A percentile compares a stretch with the other conserved stretches of the same genome.
phyloP scores from a whole-genome alignment of 2,113 vertebrate genomes.

The Mus pahari region DNA sequence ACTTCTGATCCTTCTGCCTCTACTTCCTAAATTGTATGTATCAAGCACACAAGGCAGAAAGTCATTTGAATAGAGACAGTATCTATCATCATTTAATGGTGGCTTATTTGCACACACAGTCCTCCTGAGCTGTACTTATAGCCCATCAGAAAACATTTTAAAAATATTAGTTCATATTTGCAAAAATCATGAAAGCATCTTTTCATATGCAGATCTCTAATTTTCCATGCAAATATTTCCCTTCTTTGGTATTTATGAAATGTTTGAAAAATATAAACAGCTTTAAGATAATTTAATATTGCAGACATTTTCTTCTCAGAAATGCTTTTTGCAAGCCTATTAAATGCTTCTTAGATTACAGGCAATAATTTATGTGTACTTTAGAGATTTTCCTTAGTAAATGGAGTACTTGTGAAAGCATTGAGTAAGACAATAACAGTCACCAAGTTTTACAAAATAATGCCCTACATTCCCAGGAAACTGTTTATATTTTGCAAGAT shows the following conservation, averaged over 20 bases:
- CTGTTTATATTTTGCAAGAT: constrained; percentile 12
- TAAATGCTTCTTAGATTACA: constrained; percentile 41
- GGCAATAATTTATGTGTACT: constrained; percentile 47
- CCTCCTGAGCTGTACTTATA: constrained; percentile 1
- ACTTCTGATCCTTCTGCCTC: background rate
- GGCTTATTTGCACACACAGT: constrained; percentile 39
- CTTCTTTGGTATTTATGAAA: constrained; percentile 45
- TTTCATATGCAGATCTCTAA: constrained; percentile 23
- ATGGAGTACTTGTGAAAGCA: constrained; percentile 25
- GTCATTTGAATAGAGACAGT: constrained; percentile 26
- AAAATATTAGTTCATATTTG: constrained; percentile 66
- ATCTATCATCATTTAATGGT: constrained; percentile 4
- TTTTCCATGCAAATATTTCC: constrained; percentile 49
- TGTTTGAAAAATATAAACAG: constrained; percentile 55
- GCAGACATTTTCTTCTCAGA: constrained; percentile 36
- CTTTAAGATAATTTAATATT: constrained; percentile 64
- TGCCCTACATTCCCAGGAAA: background rate
- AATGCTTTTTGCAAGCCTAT: constrained; percentile 31
- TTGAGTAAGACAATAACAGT: constrained; percentile 15
- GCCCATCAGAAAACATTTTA: constrained; percentile 45
- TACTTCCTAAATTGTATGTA: background rate
- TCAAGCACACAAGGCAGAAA: constrained; percentile 7
- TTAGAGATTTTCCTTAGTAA: constrained; percentile 45
- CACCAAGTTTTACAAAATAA: constrained; percentile 44
- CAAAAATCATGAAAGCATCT: background rate